A percentile compares a stretch with the other conserved stretches of the same genome.
phyloP scores from a whole-genome alignment of 2,113 vertebrate genomes.

The Gallinago undulata region DNA sequence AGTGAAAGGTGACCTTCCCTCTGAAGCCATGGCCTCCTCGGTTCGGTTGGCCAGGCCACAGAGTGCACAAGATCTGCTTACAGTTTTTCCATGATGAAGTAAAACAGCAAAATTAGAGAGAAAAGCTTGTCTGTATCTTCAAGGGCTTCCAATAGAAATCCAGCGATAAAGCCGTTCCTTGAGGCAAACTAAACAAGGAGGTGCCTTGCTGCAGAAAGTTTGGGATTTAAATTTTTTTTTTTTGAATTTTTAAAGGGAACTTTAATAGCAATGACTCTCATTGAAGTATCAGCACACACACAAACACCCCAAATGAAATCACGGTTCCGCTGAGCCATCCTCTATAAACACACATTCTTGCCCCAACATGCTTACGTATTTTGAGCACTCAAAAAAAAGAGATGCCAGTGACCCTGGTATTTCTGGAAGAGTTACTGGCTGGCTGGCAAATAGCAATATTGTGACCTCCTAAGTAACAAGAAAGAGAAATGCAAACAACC shows the following conservation, averaged over 20 bases:
- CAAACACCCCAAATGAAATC: background rate
- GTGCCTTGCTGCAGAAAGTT: background rate
- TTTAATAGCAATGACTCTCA: background rate
- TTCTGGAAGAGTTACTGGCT: slow-evolving; percentile 35
- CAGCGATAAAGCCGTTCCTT: background rate
- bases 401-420: slow-evolving; percentile 9
- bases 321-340: background rate
- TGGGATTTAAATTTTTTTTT: fast-evolving
- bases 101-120: background rate
- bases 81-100: background rate
- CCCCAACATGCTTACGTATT: background rate
- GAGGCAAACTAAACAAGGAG: background rate
- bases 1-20: background rate
- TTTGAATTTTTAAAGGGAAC: background rate
- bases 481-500: slow-evolving; percentile 48
- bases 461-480: slow-evolving; percentile 35
- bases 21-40: background rate
- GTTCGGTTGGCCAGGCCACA: background rate
- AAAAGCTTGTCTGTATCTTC: fast-evolving
- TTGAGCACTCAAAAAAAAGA: background rate
- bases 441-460: slow-evolving; percentile 15
- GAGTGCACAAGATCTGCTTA: background rate
- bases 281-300: background rate
- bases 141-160: background rate
- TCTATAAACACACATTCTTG: slow-evolving; percentile 22